A percentile compares a stretch with the other conserved stretches of the same genome.
phyloP scores from a whole-genome alignment of 2,797 vertebrate genomes.

The Triplophysa yarkandensis region DNA sequence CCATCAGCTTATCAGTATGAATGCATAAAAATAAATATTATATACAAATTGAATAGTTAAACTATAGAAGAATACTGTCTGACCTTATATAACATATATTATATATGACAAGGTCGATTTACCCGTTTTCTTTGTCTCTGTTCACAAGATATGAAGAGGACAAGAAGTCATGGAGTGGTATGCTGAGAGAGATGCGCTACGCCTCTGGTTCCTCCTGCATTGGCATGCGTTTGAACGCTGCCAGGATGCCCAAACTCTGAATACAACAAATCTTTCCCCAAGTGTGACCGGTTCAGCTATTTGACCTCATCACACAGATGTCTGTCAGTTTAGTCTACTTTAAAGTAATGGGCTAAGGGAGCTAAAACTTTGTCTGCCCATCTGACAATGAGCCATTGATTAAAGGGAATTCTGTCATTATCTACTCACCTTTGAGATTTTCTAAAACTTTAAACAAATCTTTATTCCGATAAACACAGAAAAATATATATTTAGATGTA shows the following conservation, averaged over 20 bases:
- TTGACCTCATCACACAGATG: conserved; percentile 21
- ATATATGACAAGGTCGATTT: no score
- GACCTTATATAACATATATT: no score
- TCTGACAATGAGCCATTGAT: no score
- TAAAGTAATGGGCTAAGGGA: conserved; percentile 6
- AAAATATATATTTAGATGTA: no score
- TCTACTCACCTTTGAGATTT: no score
- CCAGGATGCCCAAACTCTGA: conserved; percentile 93
- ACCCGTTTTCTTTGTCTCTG: not conserved
- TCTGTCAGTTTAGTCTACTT: not conserved
- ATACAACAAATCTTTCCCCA: conserved; percentile 15
- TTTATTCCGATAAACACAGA: no score
- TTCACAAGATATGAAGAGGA: conserved; percentile 88
- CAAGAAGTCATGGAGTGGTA: conserved; percentile 94
- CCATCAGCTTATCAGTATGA: no score
- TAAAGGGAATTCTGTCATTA: no score
- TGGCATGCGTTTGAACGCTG: conserved; percentile 88
- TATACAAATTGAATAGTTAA: no score
- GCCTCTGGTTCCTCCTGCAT: conserved; percentile 93
- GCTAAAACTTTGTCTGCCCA: not conserved
- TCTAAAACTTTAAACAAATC: no score
- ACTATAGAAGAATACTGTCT: no score
- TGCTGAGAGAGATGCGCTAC: conserved; percentile 96
- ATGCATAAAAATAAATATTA: no score
- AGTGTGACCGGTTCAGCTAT: not conserved